Percentiles rank a stretch among this genome's conserved stretches.
phyloP scores from a whole-genome alignment of 2,113 vertebrate species.

The Anhinga rufa region DNA sequence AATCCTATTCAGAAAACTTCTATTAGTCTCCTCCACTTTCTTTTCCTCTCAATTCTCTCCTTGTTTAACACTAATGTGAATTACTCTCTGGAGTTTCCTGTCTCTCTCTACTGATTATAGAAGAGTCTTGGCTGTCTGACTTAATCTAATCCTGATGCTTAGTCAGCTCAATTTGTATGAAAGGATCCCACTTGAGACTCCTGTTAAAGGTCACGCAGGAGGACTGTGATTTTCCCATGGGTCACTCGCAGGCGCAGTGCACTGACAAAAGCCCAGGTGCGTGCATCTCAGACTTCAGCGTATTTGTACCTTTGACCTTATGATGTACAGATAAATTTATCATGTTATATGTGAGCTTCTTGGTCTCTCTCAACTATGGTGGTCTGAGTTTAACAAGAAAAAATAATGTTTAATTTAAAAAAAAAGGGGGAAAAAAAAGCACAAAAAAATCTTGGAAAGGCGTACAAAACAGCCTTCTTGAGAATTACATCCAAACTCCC shows the following conservation, averaged over 20 bases:
- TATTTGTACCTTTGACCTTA: background rate
- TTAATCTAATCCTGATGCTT: background rate
- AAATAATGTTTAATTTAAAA: background rate
- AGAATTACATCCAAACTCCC: background rate
- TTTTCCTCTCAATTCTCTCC: background rate
- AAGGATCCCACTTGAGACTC: background rate
- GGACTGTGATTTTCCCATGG: background rate
- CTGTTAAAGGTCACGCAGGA: background rate
- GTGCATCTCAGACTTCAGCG: background rate
- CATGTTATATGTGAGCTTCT: background rate
- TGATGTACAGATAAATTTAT: background rate
- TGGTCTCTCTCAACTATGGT: background rate
- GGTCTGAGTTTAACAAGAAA: background rate
- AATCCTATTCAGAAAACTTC: background rate
- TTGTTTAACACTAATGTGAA: background rate
- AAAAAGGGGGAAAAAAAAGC: background rate
- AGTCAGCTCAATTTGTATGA: background rate
- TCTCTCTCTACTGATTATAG: background rate
- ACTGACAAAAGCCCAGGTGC: background rate
- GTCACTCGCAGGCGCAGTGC: background rate
- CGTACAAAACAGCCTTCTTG: background rate
- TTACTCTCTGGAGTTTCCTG: background rate
- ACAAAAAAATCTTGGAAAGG: background rate
- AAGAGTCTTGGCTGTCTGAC: background rate
- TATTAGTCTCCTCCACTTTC: background rate